Evolutionary conservation across 2,797 vertebrate species (phyloP), one percentile per base, ranked within the genome.

Genomic region (Aselliscus stoliczkanus): DNA sequence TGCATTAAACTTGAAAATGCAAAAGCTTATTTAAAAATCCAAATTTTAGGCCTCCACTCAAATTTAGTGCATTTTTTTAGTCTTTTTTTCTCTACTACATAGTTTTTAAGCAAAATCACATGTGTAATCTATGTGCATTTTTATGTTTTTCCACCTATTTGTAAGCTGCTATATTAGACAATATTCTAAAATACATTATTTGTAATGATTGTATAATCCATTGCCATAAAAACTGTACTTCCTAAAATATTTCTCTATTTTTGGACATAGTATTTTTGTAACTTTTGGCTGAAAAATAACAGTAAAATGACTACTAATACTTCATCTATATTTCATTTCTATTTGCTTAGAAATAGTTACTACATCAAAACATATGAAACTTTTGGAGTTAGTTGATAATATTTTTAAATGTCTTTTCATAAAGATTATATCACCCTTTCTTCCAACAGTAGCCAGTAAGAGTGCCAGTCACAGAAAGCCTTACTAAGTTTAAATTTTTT

Each of bases 321-420:
- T 29, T 92, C 56, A 44, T 17, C 21, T 82, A 58, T 93, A 18
- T 50, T 72, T 81, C 10, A 42, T 79, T 27, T 92, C 42, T 77
- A 47, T 76, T 94, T 79, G 31, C 27, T 95, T 86, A 91, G 91
- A 93, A 90, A 80, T 87, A 91, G 91, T 76, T 73, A 73, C 31
- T 79, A 4, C n/a, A 47, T 75, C 13, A 84, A 95, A 95, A 81
- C 18, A 7, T 50, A n/a, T 58, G 7, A 90, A 93, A 85, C 52
- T 64, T 93, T 87, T 79, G 27, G 87, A 84, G 39, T 77, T 89
- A 25, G 4, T 83, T 81, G 27, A 76, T 37, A 73, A 75, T 42
- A 65, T 44, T 90, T 95, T 27, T 47, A 85, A 95, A 39, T 83
- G 20, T 47, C 15, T 88, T 60, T 88, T 87, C 42, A 23, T 72